Evolutionary conservation across 2,113 vertebrate genomes (phyloP).

Genomic region (zebrafish (Danio rerio)): DNA sequence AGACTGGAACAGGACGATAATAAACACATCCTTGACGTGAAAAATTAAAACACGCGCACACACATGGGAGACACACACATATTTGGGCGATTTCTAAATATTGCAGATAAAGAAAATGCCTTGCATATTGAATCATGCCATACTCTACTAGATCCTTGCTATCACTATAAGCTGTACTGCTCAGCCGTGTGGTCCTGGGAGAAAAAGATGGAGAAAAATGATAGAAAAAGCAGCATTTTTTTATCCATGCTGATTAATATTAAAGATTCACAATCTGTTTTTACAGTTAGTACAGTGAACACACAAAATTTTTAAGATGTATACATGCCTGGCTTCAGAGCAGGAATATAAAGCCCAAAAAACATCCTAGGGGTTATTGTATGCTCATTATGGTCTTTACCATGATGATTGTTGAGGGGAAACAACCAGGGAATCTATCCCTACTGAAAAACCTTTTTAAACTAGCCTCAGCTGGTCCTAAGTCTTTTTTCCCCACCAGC

Average conservation of each 20-base stretch:
- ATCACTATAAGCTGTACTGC: conserved; percentile 13
- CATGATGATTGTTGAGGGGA: neutral
- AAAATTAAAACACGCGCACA: conserved; percentile 74
- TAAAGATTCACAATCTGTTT: conserved; percentile 14
- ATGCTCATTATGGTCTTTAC: neutral
- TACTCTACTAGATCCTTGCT: conserved; percentile 32
- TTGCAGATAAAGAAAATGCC: conserved; percentile 40
- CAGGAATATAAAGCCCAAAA: neutral
- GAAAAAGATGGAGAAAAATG: conserved; percentile 32
- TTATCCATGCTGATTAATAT: conserved; percentile 9
- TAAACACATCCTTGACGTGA: conserved; percentile 83
- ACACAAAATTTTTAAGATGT: neutral
- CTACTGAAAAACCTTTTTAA: neutral
- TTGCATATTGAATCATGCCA: conserved; percentile 40
- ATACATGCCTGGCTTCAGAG: neutral
- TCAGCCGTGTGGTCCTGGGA: conserved; percentile 38
- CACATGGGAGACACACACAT: conserved; percentile 21
- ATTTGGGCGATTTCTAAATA: conserved; percentile 44
- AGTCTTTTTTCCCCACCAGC: too few relatives aligned
- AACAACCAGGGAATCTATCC: neutral
- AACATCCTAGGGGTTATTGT: neutral
- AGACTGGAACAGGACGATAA: conserved; percentile 85
- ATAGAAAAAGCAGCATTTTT: conserved; percentile 1
- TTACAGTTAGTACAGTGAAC: neutral
- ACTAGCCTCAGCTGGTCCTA: neutral